Percentiles rank a stretch among this genome's conserved stretches.
These are phyloP conservation scores for Prietella phreatophila DNA, from an alignment of 2,113 vertebrate species.

Conservation along the genomic window DNA sequence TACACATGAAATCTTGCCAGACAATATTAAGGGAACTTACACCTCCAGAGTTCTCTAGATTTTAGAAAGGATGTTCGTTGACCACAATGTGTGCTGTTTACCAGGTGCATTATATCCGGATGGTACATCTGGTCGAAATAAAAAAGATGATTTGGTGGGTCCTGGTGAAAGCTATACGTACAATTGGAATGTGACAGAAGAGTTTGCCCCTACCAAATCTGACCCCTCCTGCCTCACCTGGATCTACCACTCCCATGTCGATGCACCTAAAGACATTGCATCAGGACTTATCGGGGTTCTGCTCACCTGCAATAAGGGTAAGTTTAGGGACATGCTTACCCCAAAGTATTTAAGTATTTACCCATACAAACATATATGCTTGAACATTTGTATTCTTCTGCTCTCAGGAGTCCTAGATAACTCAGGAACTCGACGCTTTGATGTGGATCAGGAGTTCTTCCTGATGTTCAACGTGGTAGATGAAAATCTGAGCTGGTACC, in stretches of 20 bases:
- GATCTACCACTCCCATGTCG: constrained; percentile 93
- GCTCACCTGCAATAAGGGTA: constrained; percentile 94
- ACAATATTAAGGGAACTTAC: background rate
- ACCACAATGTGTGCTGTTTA: background rate
- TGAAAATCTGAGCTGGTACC: constrained; percentile 80
- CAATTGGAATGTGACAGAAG: constrained; percentile 85
- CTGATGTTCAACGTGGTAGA: constrained; percentile 92
- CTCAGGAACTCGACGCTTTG: constrained; percentile 61
- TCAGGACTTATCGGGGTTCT: constrained; percentile 89
- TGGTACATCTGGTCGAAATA: constrained; percentile 78
- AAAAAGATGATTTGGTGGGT: constrained; percentile 85
- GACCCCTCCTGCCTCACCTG: constrained; percentile 93
- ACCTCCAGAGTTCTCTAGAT: background rate
- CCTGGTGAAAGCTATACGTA: constrained; percentile 85
- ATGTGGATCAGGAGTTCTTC: constrained; percentile 82
- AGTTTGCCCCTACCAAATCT: constrained; percentile 82
- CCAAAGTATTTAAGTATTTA: background rate
- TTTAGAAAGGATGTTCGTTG: background rate
- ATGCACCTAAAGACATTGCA: constrained; percentile 86
- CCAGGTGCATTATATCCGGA: constrained; percentile 94
- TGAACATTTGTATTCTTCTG: background rate
- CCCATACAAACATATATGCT: constrained; percentile 13
- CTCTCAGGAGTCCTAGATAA: constrained; percentile 12
- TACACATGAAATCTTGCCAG: background rate
- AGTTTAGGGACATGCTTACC: no score